Evolutionary conservation across 2,888 invertebrate genomes (phyloP).

Genomic region (Acanthoscelides obtectus): DNA sequence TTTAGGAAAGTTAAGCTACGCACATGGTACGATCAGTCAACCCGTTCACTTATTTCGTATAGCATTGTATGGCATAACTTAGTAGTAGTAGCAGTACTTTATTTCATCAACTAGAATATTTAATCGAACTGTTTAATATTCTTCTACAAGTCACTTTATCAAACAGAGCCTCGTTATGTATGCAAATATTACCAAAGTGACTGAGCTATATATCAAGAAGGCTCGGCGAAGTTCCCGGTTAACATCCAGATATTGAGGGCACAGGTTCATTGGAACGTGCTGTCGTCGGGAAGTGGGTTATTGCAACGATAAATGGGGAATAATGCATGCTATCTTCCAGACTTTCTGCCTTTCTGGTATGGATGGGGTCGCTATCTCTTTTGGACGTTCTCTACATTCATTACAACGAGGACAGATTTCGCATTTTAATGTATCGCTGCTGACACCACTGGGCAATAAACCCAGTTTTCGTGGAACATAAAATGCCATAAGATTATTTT

Average conservation of each 20-base stretch:
- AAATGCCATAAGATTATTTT: neutral
- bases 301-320: neutral
- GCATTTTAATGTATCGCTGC: neutral
- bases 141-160: too few species aligned
- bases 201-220: neutral
- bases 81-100: too few species aligned
- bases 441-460: neutral
- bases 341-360: neutral
- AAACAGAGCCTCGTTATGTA: too few species aligned
- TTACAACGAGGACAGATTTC: neutral
- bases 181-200: neutral
- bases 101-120: too few species aligned
- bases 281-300: neutral
- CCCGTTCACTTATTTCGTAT: too few species aligned
- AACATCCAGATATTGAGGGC: neutral
- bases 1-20: too few species aligned
- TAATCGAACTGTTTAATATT: too few species aligned
- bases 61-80: too few species aligned
- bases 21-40: too few species aligned
- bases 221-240: neutral
- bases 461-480: neutral
- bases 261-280: neutral
- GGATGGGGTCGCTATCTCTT: neutral
- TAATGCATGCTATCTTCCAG: neutral
- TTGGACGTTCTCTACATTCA: neutral